phyloP scores from a whole-genome alignment of 2,113 vertebrate genomes.

The Nothobranchius furzeri region DNA sequence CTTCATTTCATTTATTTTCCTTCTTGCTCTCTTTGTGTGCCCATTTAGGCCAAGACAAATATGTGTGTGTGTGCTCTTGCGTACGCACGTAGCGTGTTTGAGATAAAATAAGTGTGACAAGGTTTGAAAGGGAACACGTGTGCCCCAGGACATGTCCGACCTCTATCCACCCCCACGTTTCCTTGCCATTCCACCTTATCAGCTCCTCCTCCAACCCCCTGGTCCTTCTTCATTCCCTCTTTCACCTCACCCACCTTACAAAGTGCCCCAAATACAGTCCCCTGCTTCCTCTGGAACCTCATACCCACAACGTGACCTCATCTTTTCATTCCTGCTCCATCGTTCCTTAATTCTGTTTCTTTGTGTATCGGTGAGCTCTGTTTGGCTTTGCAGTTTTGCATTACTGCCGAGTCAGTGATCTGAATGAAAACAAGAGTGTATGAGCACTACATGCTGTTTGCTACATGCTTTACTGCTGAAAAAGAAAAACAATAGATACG shows the following conservation, averaged over 20 bases:
- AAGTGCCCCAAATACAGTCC: neutral
- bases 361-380: neutral
- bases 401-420: slow-evolving; percentile 16
- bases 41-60: slow-evolving; percentile 15
- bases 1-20: slow-evolving; percentile 44
- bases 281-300: slow-evolving; percentile 11
- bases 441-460: no score
- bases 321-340: neutral
- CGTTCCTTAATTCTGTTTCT: neutral
- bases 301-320: slow-evolving; percentile 2
- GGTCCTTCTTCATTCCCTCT: neutral
- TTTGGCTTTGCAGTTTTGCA: neutral
- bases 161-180: slow-evolving; percentile 32
- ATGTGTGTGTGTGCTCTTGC: slow-evolving; percentile 14
- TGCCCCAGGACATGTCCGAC: slow-evolving; percentile 60
- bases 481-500: no score
- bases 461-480: no score
- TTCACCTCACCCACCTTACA: neutral
- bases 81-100: slow-evolving; percentile 33
- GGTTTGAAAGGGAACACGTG: slow-evolving; percentile 74
- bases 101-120: slow-evolving; percentile 66
- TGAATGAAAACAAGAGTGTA: slow-evolving; percentile 11
- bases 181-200: slow-evolving; percentile 30
- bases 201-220: slow-evolving; percentile 29
- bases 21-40: slow-evolving; percentile 48